Base-by-base conservation (phyloP, 1,140 invertebrate genomes). In the Drosophila tsacasi region DNA sequence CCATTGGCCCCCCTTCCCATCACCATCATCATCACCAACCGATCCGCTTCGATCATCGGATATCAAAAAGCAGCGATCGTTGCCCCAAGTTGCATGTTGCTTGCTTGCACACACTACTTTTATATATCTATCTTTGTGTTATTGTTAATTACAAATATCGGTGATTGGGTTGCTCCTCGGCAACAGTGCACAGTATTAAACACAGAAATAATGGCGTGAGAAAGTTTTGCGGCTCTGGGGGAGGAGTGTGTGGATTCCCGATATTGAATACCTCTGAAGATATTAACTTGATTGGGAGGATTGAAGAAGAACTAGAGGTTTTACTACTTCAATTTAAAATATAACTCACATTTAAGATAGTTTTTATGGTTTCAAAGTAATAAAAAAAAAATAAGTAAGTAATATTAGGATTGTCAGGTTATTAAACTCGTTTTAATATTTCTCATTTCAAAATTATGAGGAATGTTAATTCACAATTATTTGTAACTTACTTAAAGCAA, bases 101-200 rank as follows among this genome's bases (percentile, higher is more conserved):
- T 40, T 46, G 23, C 23, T n/a, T n/a, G 42, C 39, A 61, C 40
- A 27, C 27, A 52, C 30, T 44, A 19, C 10, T 35, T 32, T 2
- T 17, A 6, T 46, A 49, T 50, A 60, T 42, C 13, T 50, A 60
- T 47, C 40, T 57, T 7, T 46, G 42, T 65, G 65, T 64, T 76
- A 62, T 76, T 80, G 76, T 89, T 89, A 89, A 84, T 87, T 89
- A 78, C 86, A 83, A 73, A 87, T 87, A 89, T 87, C 84, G 83
- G 84, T 87, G 84, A 87, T 87, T 89, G 84, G 84, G 83, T 87
- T 86, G 82, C 59, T 75, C 37, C 59, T 65, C 42, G 50, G 39
- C 71, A 76, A 67, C 60, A 66, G 68, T 72, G 81, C 46, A 63
- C 50, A 73, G 54, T 32, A 62, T 73, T 61, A 40, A 42, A 47